Conservation (phyloP, 2,888 invertebrate species). For the Plebejus argus region DNA sequence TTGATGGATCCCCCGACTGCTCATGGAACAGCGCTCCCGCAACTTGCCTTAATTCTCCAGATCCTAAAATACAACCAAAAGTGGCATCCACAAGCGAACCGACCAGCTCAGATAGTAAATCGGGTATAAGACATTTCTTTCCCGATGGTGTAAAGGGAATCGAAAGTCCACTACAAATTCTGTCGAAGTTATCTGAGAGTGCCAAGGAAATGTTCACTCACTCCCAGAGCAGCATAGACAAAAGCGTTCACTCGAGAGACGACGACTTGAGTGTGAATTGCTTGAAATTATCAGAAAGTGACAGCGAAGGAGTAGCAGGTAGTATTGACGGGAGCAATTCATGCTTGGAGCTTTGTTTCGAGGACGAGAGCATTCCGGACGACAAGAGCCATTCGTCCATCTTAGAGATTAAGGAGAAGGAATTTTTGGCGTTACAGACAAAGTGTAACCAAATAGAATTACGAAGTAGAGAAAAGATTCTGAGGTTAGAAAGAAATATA, state of each 20-base stretch:
- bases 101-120: slow-evolving; percentile 68
- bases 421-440: slow-evolving; percentile 75
- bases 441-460: slow-evolving; percentile 75
- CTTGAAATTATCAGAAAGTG: slow-evolving; percentile 74
- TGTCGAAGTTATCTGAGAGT: slow-evolving; percentile 71
- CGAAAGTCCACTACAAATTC: slow-evolving; percentile 73
- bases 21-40: slow-evolving; percentile 82
- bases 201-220: slow-evolving; percentile 78
- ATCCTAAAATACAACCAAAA: slow-evolving; percentile 59
- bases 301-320: slow-evolving; percentile 72
- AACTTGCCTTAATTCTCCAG: slow-evolving; percentile 83
- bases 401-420: slow-evolving; percentile 72
- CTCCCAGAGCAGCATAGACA: slow-evolving; percentile 67
- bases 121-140: slow-evolving; percentile 68
- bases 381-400: slow-evolving; percentile 59
- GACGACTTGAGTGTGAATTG: slow-evolving; percentile 71
- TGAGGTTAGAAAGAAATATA: slow-evolving; percentile 77
- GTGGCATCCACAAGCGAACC: slow-evolving; percentile 68
- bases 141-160: slow-evolving; percentile 71
- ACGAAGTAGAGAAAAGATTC: slow-evolving; percentile 70
- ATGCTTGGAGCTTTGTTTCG: slow-evolving; percentile 74
- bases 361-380: slow-evolving; percentile 68
- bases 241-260: slow-evolving; percentile 62
- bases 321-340: slow-evolving; percentile 75
- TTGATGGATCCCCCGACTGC: slow-evolving; percentile 50